A percentile compares a stretch with the other conserved stretches of the same genome.
These are phyloP conservation scores for Cyclura pinguis DNA, from an alignment of 2,797 vertebrate genomes.

Conservation along the genomic window DNA sequence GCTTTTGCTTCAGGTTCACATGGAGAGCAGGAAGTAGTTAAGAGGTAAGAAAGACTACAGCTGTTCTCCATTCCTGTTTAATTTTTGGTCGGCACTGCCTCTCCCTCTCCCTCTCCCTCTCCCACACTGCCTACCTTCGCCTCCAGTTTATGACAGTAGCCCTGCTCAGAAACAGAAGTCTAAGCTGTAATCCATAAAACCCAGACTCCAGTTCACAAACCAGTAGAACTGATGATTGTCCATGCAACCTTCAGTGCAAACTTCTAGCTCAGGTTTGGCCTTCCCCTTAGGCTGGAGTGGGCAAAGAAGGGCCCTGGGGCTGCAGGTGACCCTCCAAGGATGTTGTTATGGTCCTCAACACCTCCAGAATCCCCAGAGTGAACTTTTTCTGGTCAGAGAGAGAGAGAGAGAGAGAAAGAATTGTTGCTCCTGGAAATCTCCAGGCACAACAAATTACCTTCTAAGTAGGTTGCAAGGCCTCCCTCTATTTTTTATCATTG, in stretches of 20 bases:
- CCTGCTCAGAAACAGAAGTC: no score
- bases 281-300: not conserved
- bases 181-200: conserved; percentile 30
- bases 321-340: no score
- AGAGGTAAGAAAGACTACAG: conserved; percentile 34
- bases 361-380: no score
- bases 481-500: no score
- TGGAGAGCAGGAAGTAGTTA: conserved; percentile 39
- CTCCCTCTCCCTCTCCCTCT: not conserved
- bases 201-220: not conserved
- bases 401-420: no score
- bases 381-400: no score
- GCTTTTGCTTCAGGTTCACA: conserved; percentile 55
- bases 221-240: not conserved
- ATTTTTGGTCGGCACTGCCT: conserved; percentile 30
- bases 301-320: not conserved
- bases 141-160: not conserved
- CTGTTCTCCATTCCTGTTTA: conserved; percentile 39
- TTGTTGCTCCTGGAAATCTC: no score
- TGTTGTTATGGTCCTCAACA: no score
- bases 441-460: no score
- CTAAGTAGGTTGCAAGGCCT: no score
- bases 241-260: no score
- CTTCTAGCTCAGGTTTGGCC: not conserved
- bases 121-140: conserved; percentile 18